Evolutionary conservation across 2,113 vertebrate species (phyloP).

Genomic region (Circaetus gallicus): DNA sequence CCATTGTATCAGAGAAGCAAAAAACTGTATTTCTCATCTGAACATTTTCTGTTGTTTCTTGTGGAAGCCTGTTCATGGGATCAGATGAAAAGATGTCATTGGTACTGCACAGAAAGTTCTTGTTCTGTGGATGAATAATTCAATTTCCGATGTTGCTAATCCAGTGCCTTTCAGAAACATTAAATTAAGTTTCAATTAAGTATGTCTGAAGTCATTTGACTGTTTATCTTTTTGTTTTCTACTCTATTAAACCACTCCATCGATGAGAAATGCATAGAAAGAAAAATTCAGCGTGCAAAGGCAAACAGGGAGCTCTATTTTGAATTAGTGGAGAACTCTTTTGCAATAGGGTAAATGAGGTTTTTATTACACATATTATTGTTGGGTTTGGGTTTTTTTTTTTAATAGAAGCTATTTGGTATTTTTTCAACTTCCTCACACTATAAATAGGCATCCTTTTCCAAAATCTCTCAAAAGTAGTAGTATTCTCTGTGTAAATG

Average conservation of each 20-base stretch:
- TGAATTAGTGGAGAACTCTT: background rate
- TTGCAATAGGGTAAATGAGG: background rate
- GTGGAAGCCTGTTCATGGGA: background rate
- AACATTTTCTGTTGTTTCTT: background rate
- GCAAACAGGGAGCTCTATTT: background rate
- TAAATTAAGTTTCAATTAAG: constrained; percentile 52
- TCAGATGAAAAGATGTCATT: constrained; percentile 1
- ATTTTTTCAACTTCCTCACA: background rate
- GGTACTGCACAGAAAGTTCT: background rate
- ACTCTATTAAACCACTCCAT: background rate
- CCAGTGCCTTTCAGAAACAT: constrained; percentile 27
- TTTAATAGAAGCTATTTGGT: background rate
- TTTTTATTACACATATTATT: background rate
- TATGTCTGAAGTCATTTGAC: constrained; percentile 36
- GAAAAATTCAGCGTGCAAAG: background rate
- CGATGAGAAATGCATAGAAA: background rate
- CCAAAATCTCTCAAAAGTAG: background rate
- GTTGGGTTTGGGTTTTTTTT: background rate
- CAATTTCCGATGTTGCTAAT: constrained; percentile 18
- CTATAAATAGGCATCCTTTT: background rate
- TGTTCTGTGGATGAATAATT: constrained; percentile 36
- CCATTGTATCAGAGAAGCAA: background rate
- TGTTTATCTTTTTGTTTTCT: constrained; percentile 39
- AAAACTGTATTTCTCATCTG: background rate
- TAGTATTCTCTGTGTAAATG: background rate